Base-by-base conservation (phyloP, 2,888 invertebrate species). In the Drosophila rubida region DNA sequence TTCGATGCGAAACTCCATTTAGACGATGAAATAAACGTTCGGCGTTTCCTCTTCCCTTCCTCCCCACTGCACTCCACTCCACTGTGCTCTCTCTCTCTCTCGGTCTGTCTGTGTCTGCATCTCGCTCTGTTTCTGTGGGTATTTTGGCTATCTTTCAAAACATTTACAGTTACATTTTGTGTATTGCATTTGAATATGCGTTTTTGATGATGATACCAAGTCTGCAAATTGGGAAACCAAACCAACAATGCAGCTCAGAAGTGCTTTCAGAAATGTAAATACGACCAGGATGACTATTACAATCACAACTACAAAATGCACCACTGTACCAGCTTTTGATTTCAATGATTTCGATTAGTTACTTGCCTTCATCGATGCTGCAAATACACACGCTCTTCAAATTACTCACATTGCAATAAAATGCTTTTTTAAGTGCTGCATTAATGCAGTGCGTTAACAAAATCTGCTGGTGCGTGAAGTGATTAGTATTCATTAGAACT, bases 21-120 rank as follows among this genome's bases (percentile, higher is more conserved):
- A 79, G 82, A 76, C 80, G 87, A 83, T 83, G 88, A 83, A 83
- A 88, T 83, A 88, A 86, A 73, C 71, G 80, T 69, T 69, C 50
- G 46, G 58, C 78, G 44, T 51, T 62, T 25, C 39, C 62, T 45
- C 23, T 41, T 25, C 46, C 59, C 13, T 30, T 39, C 41, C 37
- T 51, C 2, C 41, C 41, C 37, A 48, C 2, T 23, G 14, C 22
- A 22, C 42, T 32, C 32, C n/a, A n/a, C 32, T 32, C 32, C 32
- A 32, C n/a, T 32, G 11, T n/a, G n/a, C 32, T 5, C 14, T 19
- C 32, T 53, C 27, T n/a, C 9, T 30, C 42, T 22, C 19, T 45
- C 8, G 8, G 0, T 1, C 27, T 51, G 13, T 6, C 27, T 9
- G 9, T 27, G 27, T 27, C 27, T 27, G 9, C 3, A 8, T 27